A percentile compares a stretch with the other conserved stretches of the same genome.
Conservation (phyloP, 1,140 invertebrate species). For the Hylaeus volcanicus region DNA sequence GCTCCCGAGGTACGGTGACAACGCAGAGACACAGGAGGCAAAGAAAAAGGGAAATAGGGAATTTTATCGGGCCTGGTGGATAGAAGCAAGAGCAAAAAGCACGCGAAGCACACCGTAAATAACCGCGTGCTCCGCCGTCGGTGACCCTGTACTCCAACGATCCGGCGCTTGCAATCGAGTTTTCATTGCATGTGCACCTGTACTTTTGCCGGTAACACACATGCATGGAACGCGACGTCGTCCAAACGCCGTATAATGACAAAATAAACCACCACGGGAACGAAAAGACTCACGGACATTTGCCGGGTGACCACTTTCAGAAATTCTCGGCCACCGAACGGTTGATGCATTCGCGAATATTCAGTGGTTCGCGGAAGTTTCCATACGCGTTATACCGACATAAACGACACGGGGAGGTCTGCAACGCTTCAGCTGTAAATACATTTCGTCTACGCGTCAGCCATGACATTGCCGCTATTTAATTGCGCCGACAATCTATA, state of each 20-base stretch:
- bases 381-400: neutral
- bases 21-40: neutral
- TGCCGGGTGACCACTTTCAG: neutral
- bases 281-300: neutral
- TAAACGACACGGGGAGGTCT: too few species aligned
- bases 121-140: slow-evolving; percentile 38
- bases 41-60: slow-evolving; percentile 5
- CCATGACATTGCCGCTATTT: too few species aligned
- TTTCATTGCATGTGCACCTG: slow-evolving; percentile 42
- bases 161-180: slow-evolving; percentile 35
- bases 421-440: too few species aligned
- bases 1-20: neutral
- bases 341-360: neutral
- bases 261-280: slow-evolving; percentile 35
- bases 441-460: too few species aligned
- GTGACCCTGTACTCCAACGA: slow-evolving; percentile 3
- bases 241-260: neutral
- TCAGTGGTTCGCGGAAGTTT: neutral
- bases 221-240: neutral
- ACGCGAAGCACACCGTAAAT: slow-evolving; percentile 57
- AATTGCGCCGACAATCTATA: too few species aligned
- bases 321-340: slow-evolving; percentile 13
- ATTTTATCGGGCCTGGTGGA: slow-evolving; percentile 50
- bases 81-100: slow-evolving; percentile 46
- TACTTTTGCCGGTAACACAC: slow-evolving; percentile 2